Base-by-base conservation (phyloP, 2,797 vertebrate genomes). In the Gastrophryne carolinensis region DNA sequence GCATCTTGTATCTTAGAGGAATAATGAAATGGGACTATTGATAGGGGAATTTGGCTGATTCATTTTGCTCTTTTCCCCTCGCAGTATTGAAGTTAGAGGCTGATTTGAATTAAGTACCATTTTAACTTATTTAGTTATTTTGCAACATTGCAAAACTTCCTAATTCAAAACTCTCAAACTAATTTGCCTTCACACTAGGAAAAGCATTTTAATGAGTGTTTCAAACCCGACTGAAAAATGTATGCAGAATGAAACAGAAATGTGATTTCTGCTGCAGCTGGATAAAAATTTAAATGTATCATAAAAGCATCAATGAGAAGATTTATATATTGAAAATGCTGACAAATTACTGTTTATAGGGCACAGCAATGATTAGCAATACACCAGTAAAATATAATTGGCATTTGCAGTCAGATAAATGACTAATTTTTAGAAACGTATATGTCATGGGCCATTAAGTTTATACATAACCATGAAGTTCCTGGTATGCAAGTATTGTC, bases 381-480 rank as follows among this genome's bases (percentile, higher is more conserved):
- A 78, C 60, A 65, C 52, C 75, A 78, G 75, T 72, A 78, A 78
- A 78, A 78, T 72, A 65, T 78, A 78, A 78, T 78, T 78, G 75
- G 74, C 74, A 77, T 70, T 63, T 77, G 62, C 58, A 78, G 67
- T 72, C n/a, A 72, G 75, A 78, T 78, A 78, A 78, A 78, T 78
- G 68, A 78, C 75, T 72, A 78, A 78, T 78, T 78, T 78, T 78
- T 39, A 65, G 68, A 78, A 78, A 72, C 68, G 71, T 78, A 78
- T 72, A 78, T 72, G 75, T 72, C 68, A 78, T 56, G 75, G 60
- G n/a, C 75, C 75, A 78, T 78, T 78, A 78, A 50, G 67, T 78
- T 78, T 72, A 72, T 72, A 78, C 75, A 78, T 78, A 78, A 72
- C 75, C 61, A 78, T 78, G 75, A 72, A 78, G 68, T 65, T 78